These are phyloP conservation scores for Nomada lathburiana DNA, from an alignment of 2,888 invertebrate species.

Conservation along the genomic window DNA sequence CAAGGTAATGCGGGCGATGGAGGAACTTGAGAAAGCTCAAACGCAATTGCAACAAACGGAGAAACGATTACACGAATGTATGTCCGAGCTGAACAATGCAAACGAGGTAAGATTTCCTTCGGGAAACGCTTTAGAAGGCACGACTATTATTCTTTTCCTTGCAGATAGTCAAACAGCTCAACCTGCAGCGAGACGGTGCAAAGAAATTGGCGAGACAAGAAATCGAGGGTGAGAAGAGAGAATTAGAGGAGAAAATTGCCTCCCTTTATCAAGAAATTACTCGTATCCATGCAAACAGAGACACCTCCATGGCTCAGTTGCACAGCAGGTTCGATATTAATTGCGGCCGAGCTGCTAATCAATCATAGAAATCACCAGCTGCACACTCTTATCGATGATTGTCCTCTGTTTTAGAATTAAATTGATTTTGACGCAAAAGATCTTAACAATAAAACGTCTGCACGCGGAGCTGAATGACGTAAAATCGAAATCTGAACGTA, in stretches of 20 bases:
- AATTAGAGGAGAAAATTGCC: conserved; percentile 85
- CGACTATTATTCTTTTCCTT: conserved; percentile 24
- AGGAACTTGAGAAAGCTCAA: conserved; percentile 88
- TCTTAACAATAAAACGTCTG: conserved; percentile 90
- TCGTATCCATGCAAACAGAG: conserved; percentile 87
- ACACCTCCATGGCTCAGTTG: conserved; percentile 91
- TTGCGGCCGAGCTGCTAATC: not conserved
- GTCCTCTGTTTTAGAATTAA: conserved; percentile 87
- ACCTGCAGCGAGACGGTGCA: conserved; percentile 86
- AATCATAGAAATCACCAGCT: not conserved
- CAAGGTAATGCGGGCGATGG: conserved; percentile 89
- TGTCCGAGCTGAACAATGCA: conserved; percentile 88
- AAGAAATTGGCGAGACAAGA: conserved; percentile 87
- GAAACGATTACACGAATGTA: conserved; percentile 88
- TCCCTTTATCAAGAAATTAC: conserved; percentile 86
- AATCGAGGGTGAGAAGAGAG: conserved; percentile 88
- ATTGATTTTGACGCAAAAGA: conserved; percentile 92
- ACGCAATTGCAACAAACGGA: conserved; percentile 86
- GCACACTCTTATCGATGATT: too few relatives aligned
- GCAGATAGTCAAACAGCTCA: conserved; percentile 85
- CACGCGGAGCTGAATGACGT: conserved; percentile 89
- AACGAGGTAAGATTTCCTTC: conserved; percentile 86
- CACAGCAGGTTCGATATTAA: conserved; percentile 88
- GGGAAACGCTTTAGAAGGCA: not conserved
- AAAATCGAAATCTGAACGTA: conserved; percentile 89